Evolutionary conservation across 2,797 vertebrate genomes (phyloP).

Genomic region (Megalops cyprinoides): DNA sequence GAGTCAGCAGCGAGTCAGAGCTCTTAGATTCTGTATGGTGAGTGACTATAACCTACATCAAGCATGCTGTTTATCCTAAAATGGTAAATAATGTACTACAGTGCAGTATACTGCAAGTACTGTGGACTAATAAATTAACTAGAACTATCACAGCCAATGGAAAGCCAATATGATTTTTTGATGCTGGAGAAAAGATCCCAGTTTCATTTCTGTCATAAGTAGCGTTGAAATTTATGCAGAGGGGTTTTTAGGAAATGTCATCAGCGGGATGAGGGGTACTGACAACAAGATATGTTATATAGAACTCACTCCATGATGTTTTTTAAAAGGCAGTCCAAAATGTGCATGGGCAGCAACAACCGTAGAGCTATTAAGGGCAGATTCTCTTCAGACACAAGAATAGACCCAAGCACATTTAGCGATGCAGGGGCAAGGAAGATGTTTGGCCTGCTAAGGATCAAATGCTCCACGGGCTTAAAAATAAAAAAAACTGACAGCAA

Average conservation of each 20-base stretch:
- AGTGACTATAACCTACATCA: not conserved
- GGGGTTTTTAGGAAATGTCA: not conserved
- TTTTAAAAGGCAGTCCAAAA: too few relatives aligned
- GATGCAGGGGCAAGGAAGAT: too few relatives aligned
- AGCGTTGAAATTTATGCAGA: not conserved
- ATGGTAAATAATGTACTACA: not conserved
- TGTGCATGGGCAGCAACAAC: too few relatives aligned
- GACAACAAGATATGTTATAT: not conserved
- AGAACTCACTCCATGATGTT: too few relatives aligned
- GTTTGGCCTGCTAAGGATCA: too few relatives aligned
- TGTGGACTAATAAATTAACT: too few relatives aligned
- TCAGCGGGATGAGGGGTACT: not conserved
- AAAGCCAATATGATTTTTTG: not conserved
- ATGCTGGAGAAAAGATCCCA: not conserved
- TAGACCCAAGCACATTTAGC: too few relatives aligned
- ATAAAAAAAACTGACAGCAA: too few relatives aligned
- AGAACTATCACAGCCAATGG: not conserved
- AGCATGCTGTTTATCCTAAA: not conserved
- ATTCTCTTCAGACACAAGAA: too few relatives aligned
- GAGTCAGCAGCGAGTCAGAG: not conserved
- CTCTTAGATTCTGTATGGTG: not conserved
- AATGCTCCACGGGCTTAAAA: too few relatives aligned
- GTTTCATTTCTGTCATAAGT: too few relatives aligned
- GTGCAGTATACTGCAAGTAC: not conserved
- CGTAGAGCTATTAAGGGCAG: too few relatives aligned